phyloP scores from a whole-genome alignment of 2,113 vertebrate genomes.

The Ceratotherium simum region DNA sequence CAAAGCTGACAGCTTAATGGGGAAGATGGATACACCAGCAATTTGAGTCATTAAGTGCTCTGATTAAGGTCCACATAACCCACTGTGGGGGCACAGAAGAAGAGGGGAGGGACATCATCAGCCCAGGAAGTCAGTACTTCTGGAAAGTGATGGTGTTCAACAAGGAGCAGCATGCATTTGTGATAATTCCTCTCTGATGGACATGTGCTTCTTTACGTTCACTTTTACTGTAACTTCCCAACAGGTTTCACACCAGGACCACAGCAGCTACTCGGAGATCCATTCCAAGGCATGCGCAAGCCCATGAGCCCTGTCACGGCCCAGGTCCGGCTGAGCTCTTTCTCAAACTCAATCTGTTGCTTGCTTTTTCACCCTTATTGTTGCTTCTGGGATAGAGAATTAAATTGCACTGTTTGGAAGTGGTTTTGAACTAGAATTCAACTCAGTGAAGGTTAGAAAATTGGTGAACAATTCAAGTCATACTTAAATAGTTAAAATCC shows the following conservation, averaged over 20 bases:
- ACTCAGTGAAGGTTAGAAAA: neutral
- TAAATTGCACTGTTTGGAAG: neutral
- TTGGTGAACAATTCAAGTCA: neutral
- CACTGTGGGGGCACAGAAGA: neutral
- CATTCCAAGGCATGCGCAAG: slow-evolving; percentile 92
- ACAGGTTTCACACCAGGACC: slow-evolving; percentile 92
- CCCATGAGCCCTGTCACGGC: slow-evolving; percentile 92
- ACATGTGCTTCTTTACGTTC: neutral
- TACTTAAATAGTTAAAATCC: slow-evolving; percentile 6
- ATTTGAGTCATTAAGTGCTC: neutral
- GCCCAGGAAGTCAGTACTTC: neutral
- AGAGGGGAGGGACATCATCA: neutral
- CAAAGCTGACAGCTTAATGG: neutral
- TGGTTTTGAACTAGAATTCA: slow-evolving; percentile 10
- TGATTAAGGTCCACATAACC: neutral
- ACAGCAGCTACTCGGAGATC: slow-evolving; percentile 92
- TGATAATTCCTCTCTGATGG: neutral
- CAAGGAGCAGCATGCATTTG: neutral
- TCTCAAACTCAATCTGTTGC: neutral
- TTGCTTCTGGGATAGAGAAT: neutral
- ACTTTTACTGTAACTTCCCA: neutral
- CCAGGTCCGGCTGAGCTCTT: slow-evolving; percentile 83
- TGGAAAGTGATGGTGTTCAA: neutral
- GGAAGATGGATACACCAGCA: neutral
- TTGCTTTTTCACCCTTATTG: neutral